Percentiles rank a stretch among this genome's conserved stretches.
Evolutionary conservation across 2,888 invertebrate genomes (phyloP).

Genomic region (Cordilura impudica): DNA sequence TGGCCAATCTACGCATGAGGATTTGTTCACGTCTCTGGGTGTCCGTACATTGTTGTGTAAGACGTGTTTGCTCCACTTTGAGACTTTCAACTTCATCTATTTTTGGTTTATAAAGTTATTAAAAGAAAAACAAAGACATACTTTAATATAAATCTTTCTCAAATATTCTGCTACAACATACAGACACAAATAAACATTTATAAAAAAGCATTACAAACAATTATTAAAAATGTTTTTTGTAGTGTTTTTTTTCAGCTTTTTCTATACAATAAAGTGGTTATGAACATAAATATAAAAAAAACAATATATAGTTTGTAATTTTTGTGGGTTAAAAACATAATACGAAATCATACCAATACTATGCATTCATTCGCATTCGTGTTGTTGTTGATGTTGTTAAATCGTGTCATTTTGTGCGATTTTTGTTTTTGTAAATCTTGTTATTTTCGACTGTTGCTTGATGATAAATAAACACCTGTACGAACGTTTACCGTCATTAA

Average conservation of each 20-base stretch:
- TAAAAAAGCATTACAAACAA: slow-evolving; percentile 53
- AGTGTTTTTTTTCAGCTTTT: slow-evolving; percentile 28
- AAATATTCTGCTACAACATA: slow-evolving; percentile 15
- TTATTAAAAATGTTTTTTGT: slow-evolving; percentile 31
- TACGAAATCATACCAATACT: slow-evolving; percentile 78
- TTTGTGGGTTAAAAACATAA: slow-evolving; percentile 72
- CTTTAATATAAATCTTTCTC: slow-evolving; percentile 5
- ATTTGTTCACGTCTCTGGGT: slow-evolving; percentile 94
- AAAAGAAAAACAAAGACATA: slow-evolving; percentile 19
- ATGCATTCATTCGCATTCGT: slow-evolving; percentile 73
- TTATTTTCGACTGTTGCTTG: slow-evolving; percentile 42
- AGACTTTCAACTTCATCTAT: slow-evolving; percentile 76
- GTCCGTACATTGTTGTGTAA: slow-evolving; percentile 89
- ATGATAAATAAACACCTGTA: slow-evolving; percentile 47
- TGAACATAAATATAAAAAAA: slow-evolving; percentile 51
- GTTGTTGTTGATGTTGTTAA: slow-evolving; percentile 63
- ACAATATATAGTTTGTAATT: slow-evolving; percentile 46
- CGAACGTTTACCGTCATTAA: neutral
- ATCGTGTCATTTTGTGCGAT: slow-evolving; percentile 62
- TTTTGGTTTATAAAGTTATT: too few species aligned
- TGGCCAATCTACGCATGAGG: slow-evolving; percentile 92
- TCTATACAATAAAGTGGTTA: slow-evolving; percentile 42
- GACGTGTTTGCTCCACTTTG: slow-evolving; percentile 86
- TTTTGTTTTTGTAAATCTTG: slow-evolving; percentile 37
- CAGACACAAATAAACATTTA: slow-evolving; percentile 34